Conservation (phyloP, 1,140 invertebrate genomes). For the Diprion similis region DNA sequence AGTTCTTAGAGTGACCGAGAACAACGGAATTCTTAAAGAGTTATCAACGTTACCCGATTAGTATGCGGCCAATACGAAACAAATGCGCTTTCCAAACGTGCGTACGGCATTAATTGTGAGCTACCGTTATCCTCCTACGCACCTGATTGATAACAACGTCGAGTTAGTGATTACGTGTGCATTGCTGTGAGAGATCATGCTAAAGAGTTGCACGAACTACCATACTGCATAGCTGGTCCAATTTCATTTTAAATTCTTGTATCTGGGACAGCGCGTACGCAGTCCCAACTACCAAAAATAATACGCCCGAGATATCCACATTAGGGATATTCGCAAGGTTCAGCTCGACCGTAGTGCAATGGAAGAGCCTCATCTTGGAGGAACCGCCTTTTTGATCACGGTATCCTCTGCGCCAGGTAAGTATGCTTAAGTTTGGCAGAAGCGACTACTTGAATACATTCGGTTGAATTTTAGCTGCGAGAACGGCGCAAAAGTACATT, state of each 20-base stretch:
- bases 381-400: slow-evolving; percentile 72
- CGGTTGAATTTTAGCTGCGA: background rate
- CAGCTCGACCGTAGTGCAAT: slow-evolving; percentile 17
- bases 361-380: slow-evolving; percentile 34
- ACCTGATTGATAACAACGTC: too few species aligned
- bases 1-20: too few species aligned
- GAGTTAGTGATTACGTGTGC: too few species aligned
- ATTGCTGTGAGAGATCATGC: too few species aligned
- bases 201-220: too few species aligned
- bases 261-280: slow-evolving; percentile 60
- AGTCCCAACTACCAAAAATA: slow-evolving; percentile 73
- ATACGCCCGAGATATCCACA: slow-evolving; percentile 69
- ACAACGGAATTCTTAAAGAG: too few species aligned
- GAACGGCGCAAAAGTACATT: background rate
- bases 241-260: slow-evolving; percentile 22
- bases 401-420: slow-evolving; percentile 59
- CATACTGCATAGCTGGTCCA: too few species aligned
- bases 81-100: too few species aligned
- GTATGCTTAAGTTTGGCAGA: background rate
- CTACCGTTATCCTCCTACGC: too few species aligned
- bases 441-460: background rate
- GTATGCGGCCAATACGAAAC: too few species aligned
- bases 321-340: slow-evolving; percentile 64
- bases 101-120: too few species aligned
- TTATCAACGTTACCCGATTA: too few species aligned